Percentiles rank a stretch among this genome's conserved stretches.
These are phyloP conservation scores for Pollenia amentaria DNA, from an alignment of 2,888 invertebrate genomes.

Conservation along the genomic window DNA sequence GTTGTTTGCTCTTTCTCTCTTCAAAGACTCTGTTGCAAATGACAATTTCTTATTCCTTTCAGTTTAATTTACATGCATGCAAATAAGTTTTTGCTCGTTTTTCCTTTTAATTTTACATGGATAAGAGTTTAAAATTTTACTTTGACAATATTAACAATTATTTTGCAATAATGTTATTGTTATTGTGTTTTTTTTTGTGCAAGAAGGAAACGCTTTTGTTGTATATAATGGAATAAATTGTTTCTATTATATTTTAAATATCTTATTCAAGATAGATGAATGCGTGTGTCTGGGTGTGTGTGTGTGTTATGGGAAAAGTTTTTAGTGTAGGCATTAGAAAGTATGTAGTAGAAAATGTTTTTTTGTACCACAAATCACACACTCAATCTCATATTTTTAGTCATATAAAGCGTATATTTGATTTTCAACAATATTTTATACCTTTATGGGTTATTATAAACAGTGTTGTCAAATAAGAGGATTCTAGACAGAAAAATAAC, in stretches of 20 bases:
- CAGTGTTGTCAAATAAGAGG: too few relatives aligned
- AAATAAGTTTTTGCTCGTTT: neutral
- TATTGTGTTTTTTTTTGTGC: constrained; percentile 2
- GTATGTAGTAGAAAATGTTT: too few relatives aligned
- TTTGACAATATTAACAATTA: constrained; percentile 72
- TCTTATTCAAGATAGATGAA: neutral
- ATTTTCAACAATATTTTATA: too few relatives aligned
- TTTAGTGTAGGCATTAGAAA: neutral
- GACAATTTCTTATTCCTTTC: neutral
- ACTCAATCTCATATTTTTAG: too few relatives aligned
- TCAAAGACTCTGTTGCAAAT: neutral
- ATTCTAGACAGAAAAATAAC: too few relatives aligned
- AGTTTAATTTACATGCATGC: constrained; percentile 6
- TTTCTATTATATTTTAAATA: neutral
- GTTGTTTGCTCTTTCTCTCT: constrained; percentile 34
- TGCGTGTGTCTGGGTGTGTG: too few relatives aligned
- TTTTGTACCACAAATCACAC: too few relatives aligned
- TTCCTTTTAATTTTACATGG: neutral
- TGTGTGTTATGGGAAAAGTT: neutral
- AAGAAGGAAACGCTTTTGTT: neutral
- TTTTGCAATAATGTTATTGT: constrained; percentile 62
- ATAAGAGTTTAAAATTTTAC: constrained; percentile 61
- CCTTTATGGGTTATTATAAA: too few relatives aligned
- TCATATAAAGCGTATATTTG: too few relatives aligned
- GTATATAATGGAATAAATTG: constrained; percentile 9